Percentiles rank a stretch among this genome's conserved stretches.
phyloP scores from a whole-genome alignment of 1,140 invertebrate genomes.

The Bradysia coprophila region DNA sequence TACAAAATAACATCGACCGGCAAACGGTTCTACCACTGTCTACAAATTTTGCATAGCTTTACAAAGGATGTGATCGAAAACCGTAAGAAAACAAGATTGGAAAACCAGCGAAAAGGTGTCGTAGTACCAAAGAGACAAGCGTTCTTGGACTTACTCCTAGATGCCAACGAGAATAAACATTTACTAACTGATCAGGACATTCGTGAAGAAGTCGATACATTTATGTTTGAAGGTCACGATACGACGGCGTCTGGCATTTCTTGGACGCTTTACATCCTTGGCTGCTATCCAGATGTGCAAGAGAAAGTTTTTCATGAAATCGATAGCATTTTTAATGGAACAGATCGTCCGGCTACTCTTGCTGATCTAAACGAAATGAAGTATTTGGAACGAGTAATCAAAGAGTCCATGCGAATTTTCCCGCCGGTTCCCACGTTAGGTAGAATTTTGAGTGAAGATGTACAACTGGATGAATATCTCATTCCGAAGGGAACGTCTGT shows the following conservation, averaged over 20 bases:
- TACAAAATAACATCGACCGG: constrained; percentile 37
- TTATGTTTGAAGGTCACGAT: constrained; percentile 47
- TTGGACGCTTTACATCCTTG: constrained; percentile 48
- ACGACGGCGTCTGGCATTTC: constrained; percentile 52
- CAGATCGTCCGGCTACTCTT: constrained; percentile 24
- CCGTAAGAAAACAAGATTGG: constrained; percentile 13
- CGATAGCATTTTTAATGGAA: constrained; percentile 33
- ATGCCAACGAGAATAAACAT: constrained; percentile 31
- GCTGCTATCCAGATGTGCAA: constrained; percentile 40
- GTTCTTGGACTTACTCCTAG: constrained; percentile 54
- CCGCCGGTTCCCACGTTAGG: constrained; percentile 28
- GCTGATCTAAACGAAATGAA: no score
- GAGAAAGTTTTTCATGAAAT: constrained; percentile 43
- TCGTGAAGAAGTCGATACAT: constrained; percentile 63
- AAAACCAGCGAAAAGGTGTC: constrained; percentile 12
- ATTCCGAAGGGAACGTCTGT: neutral
- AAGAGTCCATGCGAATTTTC: constrained; percentile 41
- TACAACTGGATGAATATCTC: constrained; percentile 10
- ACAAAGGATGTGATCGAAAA: constrained; percentile 40
- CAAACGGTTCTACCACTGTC: constrained; percentile 33
- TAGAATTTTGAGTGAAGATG: constrained; percentile 26
- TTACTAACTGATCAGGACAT: constrained; percentile 43
- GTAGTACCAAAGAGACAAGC: constrained; percentile 38
- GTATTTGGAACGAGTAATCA: constrained; percentile 46
- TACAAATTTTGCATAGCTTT: constrained; percentile 49